Conservation (phyloP, 2,888 invertebrate species). For the Perizoma affinitatum region DNA sequence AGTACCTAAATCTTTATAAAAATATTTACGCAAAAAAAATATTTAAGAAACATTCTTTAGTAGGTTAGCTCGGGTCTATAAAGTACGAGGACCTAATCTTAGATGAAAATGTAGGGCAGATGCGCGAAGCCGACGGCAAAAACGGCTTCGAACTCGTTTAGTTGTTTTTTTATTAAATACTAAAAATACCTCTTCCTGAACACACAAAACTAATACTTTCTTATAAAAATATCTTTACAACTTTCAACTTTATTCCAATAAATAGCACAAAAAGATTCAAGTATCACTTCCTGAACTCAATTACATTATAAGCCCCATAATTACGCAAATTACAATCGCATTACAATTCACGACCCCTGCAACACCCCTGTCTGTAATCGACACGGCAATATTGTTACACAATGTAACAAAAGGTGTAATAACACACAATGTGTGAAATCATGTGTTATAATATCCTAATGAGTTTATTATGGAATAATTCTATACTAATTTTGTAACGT, state of each 20-base stretch:
- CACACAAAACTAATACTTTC: too few species aligned
- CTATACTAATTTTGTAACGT: not conserved
- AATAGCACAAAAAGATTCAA: conserved; percentile 29
- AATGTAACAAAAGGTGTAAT: conserved; percentile 22
- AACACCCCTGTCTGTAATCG: conserved; percentile 21
- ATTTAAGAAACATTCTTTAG: too few species aligned
- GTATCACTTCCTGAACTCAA: conserved; percentile 46
- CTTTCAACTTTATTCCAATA: not conserved
- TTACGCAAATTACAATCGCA: conserved; percentile 34
- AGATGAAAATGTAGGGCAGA: not conserved
- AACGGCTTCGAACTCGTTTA: not conserved
- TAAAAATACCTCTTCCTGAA: too few species aligned
- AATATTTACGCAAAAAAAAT: too few species aligned
- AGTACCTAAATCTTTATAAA: too few species aligned
- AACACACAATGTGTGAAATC: conserved; percentile 18
- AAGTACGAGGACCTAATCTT: too few species aligned
- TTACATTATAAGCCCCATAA: conserved; percentile 34
- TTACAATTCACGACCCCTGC: conserved; percentile 3
- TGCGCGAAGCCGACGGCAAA: not conserved
- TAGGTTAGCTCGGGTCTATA: too few species aligned
- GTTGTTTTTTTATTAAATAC: too few species aligned
- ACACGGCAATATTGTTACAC: conserved; percentile 27
- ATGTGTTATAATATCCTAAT: conserved; percentile 18
- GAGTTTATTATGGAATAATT: conserved; percentile 11
- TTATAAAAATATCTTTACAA: too few species aligned